phyloP scores from a whole-genome alignment of 2,113 vertebrate genomes.

The Scomber japonicus region DNA sequence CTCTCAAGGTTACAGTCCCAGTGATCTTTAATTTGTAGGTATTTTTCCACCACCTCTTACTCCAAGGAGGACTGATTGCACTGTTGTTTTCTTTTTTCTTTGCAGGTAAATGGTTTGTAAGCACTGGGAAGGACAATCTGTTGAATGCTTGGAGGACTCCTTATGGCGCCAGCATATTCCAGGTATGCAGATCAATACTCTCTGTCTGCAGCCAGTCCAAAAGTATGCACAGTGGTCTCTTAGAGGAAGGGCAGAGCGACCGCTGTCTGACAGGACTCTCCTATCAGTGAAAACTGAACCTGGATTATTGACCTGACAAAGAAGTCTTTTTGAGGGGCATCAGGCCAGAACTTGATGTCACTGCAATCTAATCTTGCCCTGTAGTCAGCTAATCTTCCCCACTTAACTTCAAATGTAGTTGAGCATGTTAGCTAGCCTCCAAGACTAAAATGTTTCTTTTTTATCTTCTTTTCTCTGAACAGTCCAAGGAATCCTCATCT shows the following conservation, averaged over 20 bases:
- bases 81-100: constrained; percentile 34
- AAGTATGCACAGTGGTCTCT: constrained; percentile 58
- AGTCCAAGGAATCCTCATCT: constrained; percentile 98
- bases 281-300: constrained; percentile 82
- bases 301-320: constrained; percentile 78
- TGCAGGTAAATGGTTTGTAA: constrained; percentile 97
- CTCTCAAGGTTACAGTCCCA: constrained; percentile 5
- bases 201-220: constrained; percentile 75
- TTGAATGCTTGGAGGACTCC: constrained; percentile 99
- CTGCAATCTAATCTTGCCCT: constrained; percentile 64
- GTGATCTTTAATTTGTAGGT: background rate
- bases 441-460: constrained; percentile 39
- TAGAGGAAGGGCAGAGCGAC: constrained; percentile 77
- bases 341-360: constrained; percentile 55
- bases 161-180: constrained; percentile 99
- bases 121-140: constrained; percentile 98
- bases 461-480: constrained; percentile 18
- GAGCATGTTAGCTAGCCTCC: constrained; percentile 33
- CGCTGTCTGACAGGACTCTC: constrained; percentile 76
- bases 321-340: constrained; percentile 60
- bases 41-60: constrained; percentile 6
- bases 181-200: constrained; percentile 88
- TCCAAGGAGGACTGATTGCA: constrained; percentile 32
- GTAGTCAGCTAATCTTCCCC: constrained; percentile 60
- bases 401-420: constrained; percentile 52